Evolutionary conservation across 2,113 vertebrate genomes (phyloP).

Genomic region (Lepus europaeus): DNA sequence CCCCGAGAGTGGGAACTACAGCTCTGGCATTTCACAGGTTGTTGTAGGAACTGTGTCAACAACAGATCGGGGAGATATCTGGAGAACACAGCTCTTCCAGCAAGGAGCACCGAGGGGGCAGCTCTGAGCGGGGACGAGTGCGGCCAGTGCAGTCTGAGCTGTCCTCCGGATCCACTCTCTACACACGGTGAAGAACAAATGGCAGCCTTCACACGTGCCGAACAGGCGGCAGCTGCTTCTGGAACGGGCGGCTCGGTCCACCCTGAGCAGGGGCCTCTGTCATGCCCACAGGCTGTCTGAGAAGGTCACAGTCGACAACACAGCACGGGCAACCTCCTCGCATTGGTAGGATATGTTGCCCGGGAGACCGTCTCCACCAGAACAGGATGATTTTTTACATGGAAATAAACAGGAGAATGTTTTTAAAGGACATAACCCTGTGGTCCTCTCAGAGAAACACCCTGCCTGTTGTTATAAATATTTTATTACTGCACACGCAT

Average conservation of each 20-base stretch:
- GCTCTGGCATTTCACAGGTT: neutral
- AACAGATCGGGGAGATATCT: fast-evolving
- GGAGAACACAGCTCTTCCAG: too few relatives aligned
- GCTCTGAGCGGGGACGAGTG: too few relatives aligned
- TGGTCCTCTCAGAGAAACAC: conserved; percentile 35
- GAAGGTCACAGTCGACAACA: conserved; percentile 27
- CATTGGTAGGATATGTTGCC: conserved; percentile 47
- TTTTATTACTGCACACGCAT: conserved; percentile 38
- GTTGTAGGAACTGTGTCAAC: neutral
- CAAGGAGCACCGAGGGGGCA: fast-evolving
- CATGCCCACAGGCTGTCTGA: neutral
- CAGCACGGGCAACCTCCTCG: neutral
- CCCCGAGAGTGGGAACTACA: neutral
- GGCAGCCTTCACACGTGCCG: neutral
- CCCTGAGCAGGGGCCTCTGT: neutral
- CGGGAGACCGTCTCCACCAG: conserved; percentile 39
- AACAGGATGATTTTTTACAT: conserved; percentile 53
- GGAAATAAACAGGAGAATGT: conserved; percentile 67
- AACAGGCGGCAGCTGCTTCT: fast-evolving
- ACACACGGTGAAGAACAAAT: fast-evolving
- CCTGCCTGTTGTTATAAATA: conserved; percentile 69
- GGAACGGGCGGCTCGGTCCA: neutral
- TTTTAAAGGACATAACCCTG: conserved; percentile 70
- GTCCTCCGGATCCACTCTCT: neutral
- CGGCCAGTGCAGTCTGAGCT: neutral